phyloP scores from a whole-genome alignment of 2,888 invertebrate species.

The Sicus ferrugineus region DNA sequence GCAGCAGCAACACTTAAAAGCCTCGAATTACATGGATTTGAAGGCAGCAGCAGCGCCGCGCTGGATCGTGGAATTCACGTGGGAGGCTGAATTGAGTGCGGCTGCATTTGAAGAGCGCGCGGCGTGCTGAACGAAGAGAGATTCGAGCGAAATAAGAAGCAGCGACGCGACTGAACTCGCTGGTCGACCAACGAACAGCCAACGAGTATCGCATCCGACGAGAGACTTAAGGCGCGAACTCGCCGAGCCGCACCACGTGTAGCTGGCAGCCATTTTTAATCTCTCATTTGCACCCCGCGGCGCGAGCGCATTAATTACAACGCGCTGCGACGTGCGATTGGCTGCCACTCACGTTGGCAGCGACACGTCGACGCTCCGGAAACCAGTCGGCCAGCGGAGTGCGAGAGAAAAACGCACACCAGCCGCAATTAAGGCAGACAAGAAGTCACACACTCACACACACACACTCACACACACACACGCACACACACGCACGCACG shows the following conservation, averaged over 20 bases:
- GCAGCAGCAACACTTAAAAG: slow-evolving; percentile 1
- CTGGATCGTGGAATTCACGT: too few relatives aligned
- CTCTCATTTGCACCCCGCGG: not conserved
- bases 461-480: not conserved
- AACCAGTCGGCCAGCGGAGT: not conserved
- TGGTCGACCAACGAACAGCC: too few relatives aligned
- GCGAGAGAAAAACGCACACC: not conserved
- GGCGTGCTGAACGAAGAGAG: too few relatives aligned
- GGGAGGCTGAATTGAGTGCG: too few relatives aligned
- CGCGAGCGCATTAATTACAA: too few relatives aligned
- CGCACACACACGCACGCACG: not conserved
- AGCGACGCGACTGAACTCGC: too few relatives aligned
- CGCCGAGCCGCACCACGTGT: not conserved
- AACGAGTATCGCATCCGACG: not conserved
- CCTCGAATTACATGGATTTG: slow-evolving; percentile 15
- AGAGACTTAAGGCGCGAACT: slow-evolving; percentile 1
- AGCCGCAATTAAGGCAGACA: not conserved
- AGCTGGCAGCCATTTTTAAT: too few relatives aligned
- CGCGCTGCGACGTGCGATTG: too few relatives aligned
- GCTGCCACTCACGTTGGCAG: too few relatives aligned
- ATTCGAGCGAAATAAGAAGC: too few relatives aligned
- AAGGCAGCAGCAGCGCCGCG: not conserved
- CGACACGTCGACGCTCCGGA: too few relatives aligned
- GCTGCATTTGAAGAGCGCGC: too few relatives aligned
- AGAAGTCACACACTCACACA: not conserved